phyloP scores from a whole-genome alignment of 2,797 vertebrate species.

The Gorsachius magnificus region DNA sequence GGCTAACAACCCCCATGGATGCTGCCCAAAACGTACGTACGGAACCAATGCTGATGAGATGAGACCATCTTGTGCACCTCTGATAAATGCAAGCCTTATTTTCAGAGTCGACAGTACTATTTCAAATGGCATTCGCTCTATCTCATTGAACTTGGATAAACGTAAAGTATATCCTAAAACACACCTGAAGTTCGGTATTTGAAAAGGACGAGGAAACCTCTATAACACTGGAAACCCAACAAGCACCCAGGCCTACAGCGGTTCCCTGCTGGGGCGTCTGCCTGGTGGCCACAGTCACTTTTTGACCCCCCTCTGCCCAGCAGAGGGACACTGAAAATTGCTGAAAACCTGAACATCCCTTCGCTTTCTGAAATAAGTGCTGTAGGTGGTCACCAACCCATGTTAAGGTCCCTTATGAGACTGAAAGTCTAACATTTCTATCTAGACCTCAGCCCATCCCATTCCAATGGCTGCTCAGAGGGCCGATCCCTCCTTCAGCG shows the following conservation, averaged over 20 bases:
- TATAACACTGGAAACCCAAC: neutral
- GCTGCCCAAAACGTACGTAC: accelerated
- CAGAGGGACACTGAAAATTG: neutral
- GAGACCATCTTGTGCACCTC: neutral
- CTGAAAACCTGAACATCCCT: neutral
- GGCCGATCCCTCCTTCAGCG: neutral
- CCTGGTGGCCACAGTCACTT: neutral
- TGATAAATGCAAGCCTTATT: neutral
- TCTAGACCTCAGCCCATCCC: too few relatives aligned
- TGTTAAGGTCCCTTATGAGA: neutral
- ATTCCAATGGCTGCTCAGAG: neutral
- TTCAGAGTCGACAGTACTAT: neutral
- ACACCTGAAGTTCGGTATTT: neutral
- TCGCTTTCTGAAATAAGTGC: neutral
- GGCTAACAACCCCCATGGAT: neutral
- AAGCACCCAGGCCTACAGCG: neutral
- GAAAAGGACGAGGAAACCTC: neutral
- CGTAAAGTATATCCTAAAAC: neutral
- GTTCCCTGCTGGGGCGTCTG: neutral
- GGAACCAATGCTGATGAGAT: neutral
- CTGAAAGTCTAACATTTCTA: neutral
- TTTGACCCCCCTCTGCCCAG: neutral
- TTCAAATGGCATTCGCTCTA: neutral
- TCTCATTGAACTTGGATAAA: neutral
- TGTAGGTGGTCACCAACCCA: neutral